Evolutionary conservation across 2,888 invertebrate species (phyloP), one percentile per base, ranked within the genome.

Genomic region (Lycocerus yunnanus): DNA sequence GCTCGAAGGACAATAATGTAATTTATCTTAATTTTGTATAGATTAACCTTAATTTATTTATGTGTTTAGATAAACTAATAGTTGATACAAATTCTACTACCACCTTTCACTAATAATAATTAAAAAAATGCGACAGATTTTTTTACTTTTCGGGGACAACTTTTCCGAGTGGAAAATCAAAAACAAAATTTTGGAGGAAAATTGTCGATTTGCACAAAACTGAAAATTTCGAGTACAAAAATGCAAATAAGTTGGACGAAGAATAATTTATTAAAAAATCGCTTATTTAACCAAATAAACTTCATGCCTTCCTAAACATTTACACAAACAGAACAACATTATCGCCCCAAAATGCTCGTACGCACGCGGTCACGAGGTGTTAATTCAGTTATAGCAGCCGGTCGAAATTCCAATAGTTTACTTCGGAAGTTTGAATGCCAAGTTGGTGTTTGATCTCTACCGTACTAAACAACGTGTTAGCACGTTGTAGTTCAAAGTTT

Each of bases 301-400:
- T 63, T 63, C 61, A 18, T 63, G 61, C 20, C 20, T 63, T 63
- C 18, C 61, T 63, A 63, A 63, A 63, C 61, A 63, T 63, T 63
- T 18, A 63, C 18, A 58, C 68, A 74, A 74, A 74, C 69, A 69
- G 63, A 68, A 27, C 20, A 61, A 65, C 65, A 68, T 71, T 74
- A 74, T 71, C 74, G 58, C 71, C 71, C 65, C 68, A 63, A 74
- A 67, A 69, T 69, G 65, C 74, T 71, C 71, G 75, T 75, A 75
- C 75, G 75, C 75, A 75, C 75, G 75, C 75, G 75, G 75, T 67
- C 75, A 75, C 75, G 75, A 75, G 75, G 75, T 75, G 75, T 75
- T 75, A 75, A 75, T 75, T 75, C 73, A 73, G 70, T 75, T 73
- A 68, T 72, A 75, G 73, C 69, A 72, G 75, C 73, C 75, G 75